Base-by-base conservation (phyloP, 2,113 vertebrate species). In the Motacilla alba region DNA sequence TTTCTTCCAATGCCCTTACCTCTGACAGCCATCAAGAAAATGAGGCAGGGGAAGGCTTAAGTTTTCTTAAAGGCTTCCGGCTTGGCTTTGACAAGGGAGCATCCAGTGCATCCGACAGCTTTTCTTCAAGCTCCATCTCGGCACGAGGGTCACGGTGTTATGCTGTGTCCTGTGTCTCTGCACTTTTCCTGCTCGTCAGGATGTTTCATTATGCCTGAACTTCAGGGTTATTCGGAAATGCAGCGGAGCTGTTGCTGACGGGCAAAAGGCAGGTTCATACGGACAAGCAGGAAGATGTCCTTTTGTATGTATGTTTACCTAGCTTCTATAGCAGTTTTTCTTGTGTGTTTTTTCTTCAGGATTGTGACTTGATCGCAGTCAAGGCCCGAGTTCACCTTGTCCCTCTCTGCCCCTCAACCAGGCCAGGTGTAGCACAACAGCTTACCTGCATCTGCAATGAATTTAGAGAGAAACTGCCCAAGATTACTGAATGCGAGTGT, bases 141-240 rank as follows among this genome's bases (percentile, higher is more conserved):
- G 43, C 73, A 69, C 0, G 4, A 12, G 56, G 22, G 52, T 49
- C 23, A 1, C 1, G 0, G 15, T 39, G 30, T 63, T 72, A 68
- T 64, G 35, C 79, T 19, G 15, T 30, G 16, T 55, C 39, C 2
- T 0, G 2, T 11, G 27, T 21, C 41, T 79, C 74, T 68, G 62
- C 26, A 16, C 33, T 56, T 72, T 55, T 74, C 50, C 47, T n/a
- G 46, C 35, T 79, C 12, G 0, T 35, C 20, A 15, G 28, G 44
- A 35, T 37, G 44, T 43, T 10, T 20, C 18, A 15, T 21, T 59
- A 20, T 50, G 46, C 75, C 82, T 80, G 14, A 69, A 62, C 53
- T 49, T 28, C 39, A 5, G 16, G 17, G 15, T 49, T 66, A 15
- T 56, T 89, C 35, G 39, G 37, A 80, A 83, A 49, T 41, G 31